Base-by-base conservation (phyloP, 2,113 vertebrate species). In the Lagenorhynchus albirostris region DNA sequence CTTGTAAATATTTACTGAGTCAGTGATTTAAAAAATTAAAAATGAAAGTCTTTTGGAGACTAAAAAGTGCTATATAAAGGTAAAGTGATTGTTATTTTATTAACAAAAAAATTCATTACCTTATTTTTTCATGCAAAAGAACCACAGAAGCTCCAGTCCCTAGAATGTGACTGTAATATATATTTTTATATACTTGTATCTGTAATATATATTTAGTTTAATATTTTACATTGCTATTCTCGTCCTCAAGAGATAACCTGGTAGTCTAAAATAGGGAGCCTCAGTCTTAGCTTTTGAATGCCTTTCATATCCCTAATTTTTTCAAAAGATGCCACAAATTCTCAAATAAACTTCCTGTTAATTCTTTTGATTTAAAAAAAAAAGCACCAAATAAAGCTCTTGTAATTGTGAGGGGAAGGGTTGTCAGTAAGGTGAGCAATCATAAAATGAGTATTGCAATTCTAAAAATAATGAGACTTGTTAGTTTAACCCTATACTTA, bases 81-180 rank as follows among this genome's bases (percentile, higher is more conserved):
- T 41, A 90, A 84, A 95, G n/a, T 82, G 36, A 47, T 90, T 80
- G 7, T 89, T 88, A 93, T 26, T 89, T 89, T 71, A 13, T 89
- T 94, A 96, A 60, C n/a, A 94, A 89, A 92, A 95, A 88, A 60
- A 25, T 29, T 70, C 65, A 44, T 38, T 74, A 33, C 18, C 18
- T 80, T 68, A 25, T 86, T 87, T 87, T 77, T 83, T 73, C 21
- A 41, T 71, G 79, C 84, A 58, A 70, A 80, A 25, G 50, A 91
- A 91, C 23, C 62, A 81, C 2, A 73, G 8, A 58, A 91, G 8
- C 29, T 82, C 29, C 55, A 50, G 7, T 94, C 14, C 65, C 14
- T 80, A 58, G 14, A 88, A 53, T 63, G 15, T 11, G 91, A 68
- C 85, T 73, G 5, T 79, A 23, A 9, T 55, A 14, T 6, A 18